A percentile compares a stretch with the other conserved stretches of the same genome.
Conservation (phyloP, 2,797 vertebrate species). For the Lepilemur ruficaudatus region DNA sequence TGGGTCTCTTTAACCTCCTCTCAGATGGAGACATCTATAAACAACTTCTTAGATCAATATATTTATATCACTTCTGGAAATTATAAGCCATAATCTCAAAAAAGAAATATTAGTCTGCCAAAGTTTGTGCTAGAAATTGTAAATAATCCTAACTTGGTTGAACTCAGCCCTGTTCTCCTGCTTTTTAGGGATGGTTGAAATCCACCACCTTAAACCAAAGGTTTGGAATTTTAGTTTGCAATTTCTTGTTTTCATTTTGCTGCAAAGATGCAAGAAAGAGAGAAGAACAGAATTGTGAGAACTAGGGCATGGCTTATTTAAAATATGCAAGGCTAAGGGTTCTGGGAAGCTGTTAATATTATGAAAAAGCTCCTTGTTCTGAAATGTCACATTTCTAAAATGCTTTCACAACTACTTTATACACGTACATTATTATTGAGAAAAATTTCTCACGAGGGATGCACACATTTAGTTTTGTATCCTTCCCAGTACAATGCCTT, state of each 20-base stretch:
- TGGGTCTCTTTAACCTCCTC: constrained; percentile 31
- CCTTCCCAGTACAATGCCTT: not conserved
- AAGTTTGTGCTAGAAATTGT: not conserved
- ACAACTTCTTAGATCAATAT: constrained; percentile 43
- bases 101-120: not conserved
- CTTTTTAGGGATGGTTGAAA: not conserved
- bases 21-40: constrained; percentile 40
- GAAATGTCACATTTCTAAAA: not conserved
- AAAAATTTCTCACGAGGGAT: not conserved
- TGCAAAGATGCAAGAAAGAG: not conserved
- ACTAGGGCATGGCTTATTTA: not conserved
- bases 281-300: not conserved
- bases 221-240: not conserved
- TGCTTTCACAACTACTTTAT: not conserved
- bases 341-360: not conserved
- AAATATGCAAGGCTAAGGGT: not conserved
- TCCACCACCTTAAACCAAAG: not conserved
- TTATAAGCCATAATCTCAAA: not conserved
- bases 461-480: not conserved
- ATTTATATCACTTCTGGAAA: constrained; percentile 2
- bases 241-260: constrained; percentile 11
- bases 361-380: not conserved
- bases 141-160: not conserved
- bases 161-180: not conserved
- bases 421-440: not conserved